Percentiles rank a stretch among this genome's conserved stretches.
Conservation (phyloP, 2,888 invertebrate genomes). For the Stenotaenia linearis region DNA sequence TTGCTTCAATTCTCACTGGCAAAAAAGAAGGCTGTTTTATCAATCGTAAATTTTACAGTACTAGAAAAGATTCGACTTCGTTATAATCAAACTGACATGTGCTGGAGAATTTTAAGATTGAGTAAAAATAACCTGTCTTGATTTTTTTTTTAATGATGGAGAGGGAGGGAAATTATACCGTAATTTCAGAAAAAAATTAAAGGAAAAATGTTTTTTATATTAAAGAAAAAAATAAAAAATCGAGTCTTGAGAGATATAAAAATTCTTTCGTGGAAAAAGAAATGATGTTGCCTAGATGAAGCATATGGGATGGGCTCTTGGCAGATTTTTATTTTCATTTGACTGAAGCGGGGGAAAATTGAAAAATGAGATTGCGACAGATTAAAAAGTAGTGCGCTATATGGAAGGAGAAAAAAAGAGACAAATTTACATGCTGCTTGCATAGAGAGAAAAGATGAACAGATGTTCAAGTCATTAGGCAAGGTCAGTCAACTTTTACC, state of each 20-base stretch:
- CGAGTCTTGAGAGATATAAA: background rate
- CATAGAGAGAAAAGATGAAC: slow-evolving; percentile 15
- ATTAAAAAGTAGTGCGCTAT: slow-evolving; percentile 10
- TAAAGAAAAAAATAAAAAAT: background rate
- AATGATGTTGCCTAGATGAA: background rate
- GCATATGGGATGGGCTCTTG: background rate
- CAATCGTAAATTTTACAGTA: background rate
- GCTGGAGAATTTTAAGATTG: slow-evolving; percentile 11
- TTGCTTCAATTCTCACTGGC: background rate
- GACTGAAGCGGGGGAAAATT: slow-evolving; percentile 15
- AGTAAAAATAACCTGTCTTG: background rate
- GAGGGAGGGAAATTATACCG: background rate
- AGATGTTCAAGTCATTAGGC: slow-evolving; percentile 19
- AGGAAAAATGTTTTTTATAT: background rate
- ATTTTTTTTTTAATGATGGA: background rate
- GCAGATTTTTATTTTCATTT: slow-evolving; percentile 6
- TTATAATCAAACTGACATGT: background rate
- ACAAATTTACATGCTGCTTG: slow-evolving; percentile 19
- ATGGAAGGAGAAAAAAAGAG: background rate
- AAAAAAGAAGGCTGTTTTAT: background rate
- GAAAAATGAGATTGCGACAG: slow-evolving; percentile 15
- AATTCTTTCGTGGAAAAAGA: background rate
- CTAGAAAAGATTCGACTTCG: background rate
- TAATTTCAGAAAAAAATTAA: background rate
- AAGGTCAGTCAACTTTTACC: slow-evolving; percentile 19